Conservation (phyloP, 2,888 invertebrate genomes). For the Branchinecta sandiegonensis region DNA sequence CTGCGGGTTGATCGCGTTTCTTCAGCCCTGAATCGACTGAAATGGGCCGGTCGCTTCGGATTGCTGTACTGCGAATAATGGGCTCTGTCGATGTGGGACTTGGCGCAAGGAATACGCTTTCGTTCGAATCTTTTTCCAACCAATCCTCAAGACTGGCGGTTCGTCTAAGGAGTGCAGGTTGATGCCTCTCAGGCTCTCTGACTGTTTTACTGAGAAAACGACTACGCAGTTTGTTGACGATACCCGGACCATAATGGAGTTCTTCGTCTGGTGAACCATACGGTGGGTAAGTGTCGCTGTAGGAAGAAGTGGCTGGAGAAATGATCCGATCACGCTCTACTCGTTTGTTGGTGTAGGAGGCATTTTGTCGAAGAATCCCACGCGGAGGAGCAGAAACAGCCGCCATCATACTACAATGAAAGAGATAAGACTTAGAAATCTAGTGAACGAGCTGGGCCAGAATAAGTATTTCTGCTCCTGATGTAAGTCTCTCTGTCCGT, state of each 20-base stretch:
- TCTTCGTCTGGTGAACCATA: constrained; percentile 43
- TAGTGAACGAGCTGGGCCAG: too few species aligned
- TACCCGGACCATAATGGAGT: constrained; percentile 76
- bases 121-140: constrained; percentile 47
- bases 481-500: too few species aligned
- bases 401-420: too few species aligned
- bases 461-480: too few species aligned
- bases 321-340: too few species aligned
- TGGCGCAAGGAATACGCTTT: not conserved
- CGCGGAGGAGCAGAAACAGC: too few species aligned
- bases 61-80: constrained; percentile 4
- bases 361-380: too few species aligned
- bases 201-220: constrained; percentile 71
- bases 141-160: constrained; percentile 73
- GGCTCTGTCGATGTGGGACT: not conserved
- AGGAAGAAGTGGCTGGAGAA: too few species aligned
- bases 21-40: constrained; percentile 3
- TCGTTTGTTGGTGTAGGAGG: too few species aligned
- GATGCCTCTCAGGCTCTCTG: constrained; percentile 43
- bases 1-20: constrained; percentile 29
- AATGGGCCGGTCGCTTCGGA: not conserved
- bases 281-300: not conserved
- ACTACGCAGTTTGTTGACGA: constrained; percentile 71
- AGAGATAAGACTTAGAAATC: too few species aligned
- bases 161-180: constrained; percentile 52